These are phyloP conservation scores for Malthinus flaveolus DNA, from an alignment of 2,888 invertebrate species.

Conservation along the genomic window DNA sequence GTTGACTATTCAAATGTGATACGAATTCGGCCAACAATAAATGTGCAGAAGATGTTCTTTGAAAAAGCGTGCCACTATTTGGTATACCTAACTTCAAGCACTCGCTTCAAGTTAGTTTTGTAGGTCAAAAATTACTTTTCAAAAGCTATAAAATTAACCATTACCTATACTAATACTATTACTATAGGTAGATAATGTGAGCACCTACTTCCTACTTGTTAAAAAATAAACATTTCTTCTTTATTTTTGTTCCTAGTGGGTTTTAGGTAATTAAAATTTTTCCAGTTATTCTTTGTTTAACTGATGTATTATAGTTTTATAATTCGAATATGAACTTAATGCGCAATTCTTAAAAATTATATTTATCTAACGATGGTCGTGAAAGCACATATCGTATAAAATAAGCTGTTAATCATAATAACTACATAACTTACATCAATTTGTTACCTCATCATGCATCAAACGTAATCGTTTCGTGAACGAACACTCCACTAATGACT, in stretches of 20 bases:
- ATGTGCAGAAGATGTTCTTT: neutral
- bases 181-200: too few species aligned
- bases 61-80: neutral
- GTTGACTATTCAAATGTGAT: slow-evolving; percentile 2
- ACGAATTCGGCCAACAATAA: neutral
- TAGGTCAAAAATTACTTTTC: too few species aligned
- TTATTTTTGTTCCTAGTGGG: neutral
- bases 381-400: slow-evolving; percentile 21
- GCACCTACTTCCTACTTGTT: too few species aligned
- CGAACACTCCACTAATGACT: slow-evolving; percentile 34
- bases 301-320: too few species aligned
- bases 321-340: slow-evolving; percentile 18
- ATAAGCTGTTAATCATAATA: slow-evolving; percentile 31
- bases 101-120: too few species aligned
- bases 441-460: slow-evolving; percentile 28
- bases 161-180: too few species aligned
- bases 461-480: slow-evolving; percentile 27
- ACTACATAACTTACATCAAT: slow-evolving; percentile 28
- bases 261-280: slow-evolving; percentile 1
- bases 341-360: slow-evolving; percentile 15
- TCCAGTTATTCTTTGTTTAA: too few species aligned
- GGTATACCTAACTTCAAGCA: too few species aligned
- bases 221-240: too few species aligned
- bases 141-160: too few species aligned
- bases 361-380: slow-evolving; percentile 13